phyloP scores from a whole-genome alignment of 2,113 vertebrate genomes.

The Psettodes erumei region DNA sequence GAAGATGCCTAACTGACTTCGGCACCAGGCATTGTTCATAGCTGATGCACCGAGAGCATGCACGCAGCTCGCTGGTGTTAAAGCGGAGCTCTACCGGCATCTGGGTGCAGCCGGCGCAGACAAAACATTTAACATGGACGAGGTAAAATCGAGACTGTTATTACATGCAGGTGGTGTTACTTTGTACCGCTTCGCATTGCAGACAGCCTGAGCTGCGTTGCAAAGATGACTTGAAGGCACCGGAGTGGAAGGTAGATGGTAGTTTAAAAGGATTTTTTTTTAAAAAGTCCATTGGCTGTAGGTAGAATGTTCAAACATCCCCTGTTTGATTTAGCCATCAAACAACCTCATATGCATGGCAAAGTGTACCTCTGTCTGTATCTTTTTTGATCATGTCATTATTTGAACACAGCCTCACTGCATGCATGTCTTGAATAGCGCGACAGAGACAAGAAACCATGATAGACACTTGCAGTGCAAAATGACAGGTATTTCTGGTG shows the following conservation, averaged over 20 bases:
- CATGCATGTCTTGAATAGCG: conserved; percentile 65
- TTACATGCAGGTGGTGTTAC: conserved; percentile 42
- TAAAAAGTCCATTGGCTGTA: conserved; percentile 75
- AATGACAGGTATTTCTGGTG: conserved; percentile 74
- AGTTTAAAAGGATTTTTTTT: conserved; percentile 75
- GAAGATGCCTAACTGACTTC: conserved; percentile 70
- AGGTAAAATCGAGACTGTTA: conserved; percentile 26
- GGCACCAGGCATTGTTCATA: conserved; percentile 55
- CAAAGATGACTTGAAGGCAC: conserved; percentile 63
- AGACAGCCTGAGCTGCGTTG: conserved; percentile 56
- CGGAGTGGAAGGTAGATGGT: conserved; percentile 68
- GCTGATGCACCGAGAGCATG: conserved; percentile 32
- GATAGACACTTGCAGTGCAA: conserved; percentile 63
- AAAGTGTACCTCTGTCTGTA: conserved; percentile 63
- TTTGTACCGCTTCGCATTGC: conserved; percentile 50
- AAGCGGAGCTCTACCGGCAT: conserved; percentile 16
- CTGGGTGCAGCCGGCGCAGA: neutral
- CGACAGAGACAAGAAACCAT: conserved; percentile 61
- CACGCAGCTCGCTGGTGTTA: conserved; percentile 37
- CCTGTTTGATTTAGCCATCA: conserved; percentile 75
- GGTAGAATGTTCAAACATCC: conserved; percentile 72
- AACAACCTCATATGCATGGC: conserved; percentile 72
- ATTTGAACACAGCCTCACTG: conserved; percentile 63
- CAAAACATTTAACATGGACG: conserved; percentile 27
- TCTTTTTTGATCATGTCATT: conserved; percentile 77